Evolutionary conservation across 2,113 vertebrate species (phyloP).

Genomic region (Coreoperca whiteheadi): DNA sequence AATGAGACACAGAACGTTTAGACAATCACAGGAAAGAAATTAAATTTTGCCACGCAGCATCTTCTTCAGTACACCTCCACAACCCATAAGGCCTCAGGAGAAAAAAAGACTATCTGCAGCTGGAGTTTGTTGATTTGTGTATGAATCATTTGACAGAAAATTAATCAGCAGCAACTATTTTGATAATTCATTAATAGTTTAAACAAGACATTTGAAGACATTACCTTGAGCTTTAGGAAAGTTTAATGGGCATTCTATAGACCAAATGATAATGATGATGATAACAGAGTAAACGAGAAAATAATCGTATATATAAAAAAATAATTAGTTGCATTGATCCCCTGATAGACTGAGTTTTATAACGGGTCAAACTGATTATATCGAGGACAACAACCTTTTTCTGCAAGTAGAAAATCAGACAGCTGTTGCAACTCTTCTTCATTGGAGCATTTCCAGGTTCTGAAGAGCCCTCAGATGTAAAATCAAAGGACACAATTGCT

Average conservation of each 20-base stretch:
- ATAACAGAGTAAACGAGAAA: neutral
- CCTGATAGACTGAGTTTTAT: neutral
- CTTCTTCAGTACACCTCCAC: slow-evolving; percentile 1
- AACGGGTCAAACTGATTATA: neutral
- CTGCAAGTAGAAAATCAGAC: neutral
- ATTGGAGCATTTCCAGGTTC: neutral
- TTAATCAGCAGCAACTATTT: neutral
- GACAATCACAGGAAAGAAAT: slow-evolving; percentile 49
- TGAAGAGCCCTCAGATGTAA: neutral
- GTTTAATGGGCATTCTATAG: neutral
- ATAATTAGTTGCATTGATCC: neutral
- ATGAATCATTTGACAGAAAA: neutral
- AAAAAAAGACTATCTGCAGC: slow-evolving; percentile 15
- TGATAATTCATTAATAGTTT: neutral
- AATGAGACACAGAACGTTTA: slow-evolving; percentile 21
- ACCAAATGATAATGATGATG: neutral
- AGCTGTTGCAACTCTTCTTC: slow-evolving; percentile 2
- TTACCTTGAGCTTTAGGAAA: neutral
- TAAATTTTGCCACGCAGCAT: neutral
- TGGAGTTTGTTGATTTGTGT: slow-evolving; percentile 20
- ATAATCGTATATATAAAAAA: no score
- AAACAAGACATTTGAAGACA: neutral
- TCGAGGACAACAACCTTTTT: neutral
- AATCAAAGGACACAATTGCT: neutral
- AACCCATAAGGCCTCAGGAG: neutral